These are phyloP conservation scores for Micrasema minimum DNA, from an alignment of 1,140 invertebrate genomes.

Conservation along the genomic window DNA sequence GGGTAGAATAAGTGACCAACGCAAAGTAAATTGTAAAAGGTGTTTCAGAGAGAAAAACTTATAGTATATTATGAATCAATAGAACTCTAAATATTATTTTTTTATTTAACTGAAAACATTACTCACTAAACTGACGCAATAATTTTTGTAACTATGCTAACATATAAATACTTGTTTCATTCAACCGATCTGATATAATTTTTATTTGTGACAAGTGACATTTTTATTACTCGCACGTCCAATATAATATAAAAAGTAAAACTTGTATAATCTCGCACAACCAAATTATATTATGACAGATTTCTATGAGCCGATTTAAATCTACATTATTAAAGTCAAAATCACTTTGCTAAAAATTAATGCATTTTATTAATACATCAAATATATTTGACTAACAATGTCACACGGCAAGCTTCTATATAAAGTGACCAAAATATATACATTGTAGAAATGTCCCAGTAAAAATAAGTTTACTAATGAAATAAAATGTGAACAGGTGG, in stretches of 20 bases:
- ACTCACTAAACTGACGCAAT: too few relatives aligned
- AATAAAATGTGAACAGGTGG: too few relatives aligned
- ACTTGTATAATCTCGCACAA: constrained; percentile 27
- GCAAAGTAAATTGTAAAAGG: too few relatives aligned
- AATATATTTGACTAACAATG: constrained; percentile 30
- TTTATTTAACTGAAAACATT: too few relatives aligned
- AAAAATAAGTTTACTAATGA: too few relatives aligned
- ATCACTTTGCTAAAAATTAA: constrained; percentile 10
- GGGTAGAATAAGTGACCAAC: too few relatives aligned
- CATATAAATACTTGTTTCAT: too few relatives aligned
- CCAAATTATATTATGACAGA: constrained; percentile 27
- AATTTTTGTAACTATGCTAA: too few relatives aligned
- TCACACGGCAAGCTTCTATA: constrained; percentile 24
- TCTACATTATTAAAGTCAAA: constrained; percentile 11
- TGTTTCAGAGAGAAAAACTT: too few relatives aligned
- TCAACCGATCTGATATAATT: too few relatives aligned
- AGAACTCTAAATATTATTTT: too few relatives aligned
- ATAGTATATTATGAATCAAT: too few relatives aligned
- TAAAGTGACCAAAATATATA: constrained; percentile 27
- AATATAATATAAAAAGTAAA: constrained; percentile 13
- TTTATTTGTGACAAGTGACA: constrained; percentile 25
- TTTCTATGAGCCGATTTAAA: constrained; percentile 11
- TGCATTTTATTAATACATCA: constrained; percentile 7
- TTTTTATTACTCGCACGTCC: background rate
- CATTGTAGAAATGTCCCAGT: background rate